Evolutionary conservation across 2,113 vertebrate genomes (phyloP), one percentile per base, ranked within the genome.

Genomic region (Erythrolamprus reginae): DNA sequence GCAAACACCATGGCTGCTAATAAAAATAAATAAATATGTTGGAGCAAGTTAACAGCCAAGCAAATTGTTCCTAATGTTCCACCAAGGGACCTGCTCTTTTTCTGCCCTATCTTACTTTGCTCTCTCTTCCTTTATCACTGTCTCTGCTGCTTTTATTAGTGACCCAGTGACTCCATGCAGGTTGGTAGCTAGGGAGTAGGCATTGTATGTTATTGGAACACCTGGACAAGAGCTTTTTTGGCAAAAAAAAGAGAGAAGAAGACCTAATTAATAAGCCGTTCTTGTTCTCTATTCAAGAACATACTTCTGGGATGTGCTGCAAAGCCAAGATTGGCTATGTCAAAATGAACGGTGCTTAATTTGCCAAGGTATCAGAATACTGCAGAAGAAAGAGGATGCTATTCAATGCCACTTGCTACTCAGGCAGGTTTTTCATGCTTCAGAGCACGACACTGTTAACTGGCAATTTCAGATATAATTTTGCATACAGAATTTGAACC

Each of bases 151-250:
- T 82, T 92, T 93, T 85, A 91, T 86, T 85, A 92, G 92, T 87
- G 90, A 10, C 88, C 3, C 88, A 91, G 93, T 17, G 94, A 95
- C 93, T 88, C 33, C 91, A 28, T 10, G 84, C 3, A 70, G 92
- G 94, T 77, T 77, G 65, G 33, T 87, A 92, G 90, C 93, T 94
- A 90, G 93, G 87, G 95, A 84, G 95, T 93, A 94, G 92, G 88
- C 82, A 87, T 89, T 84, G 88, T 17, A 90, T 89, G 92, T 88
- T 91, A 93, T 21, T 92, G 94, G 91, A 89, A 85, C 61, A 82
- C 84, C 42, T 82, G 88, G n/a, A 10, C 70, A 91, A n/a, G 91
- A 53, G 94, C 92, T 92, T 5, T 50, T 4, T 91, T 89, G 58
- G 65, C 24, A 87, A 90, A 0, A 0, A 87, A n/a, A n/a, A n/a